A percentile compares a stretch with the other conserved stretches of the same genome.
Conservation (phyloP, 37 sponge, comb jelly and placozoan genomes). For the Oscarella lobularis region DNA sequence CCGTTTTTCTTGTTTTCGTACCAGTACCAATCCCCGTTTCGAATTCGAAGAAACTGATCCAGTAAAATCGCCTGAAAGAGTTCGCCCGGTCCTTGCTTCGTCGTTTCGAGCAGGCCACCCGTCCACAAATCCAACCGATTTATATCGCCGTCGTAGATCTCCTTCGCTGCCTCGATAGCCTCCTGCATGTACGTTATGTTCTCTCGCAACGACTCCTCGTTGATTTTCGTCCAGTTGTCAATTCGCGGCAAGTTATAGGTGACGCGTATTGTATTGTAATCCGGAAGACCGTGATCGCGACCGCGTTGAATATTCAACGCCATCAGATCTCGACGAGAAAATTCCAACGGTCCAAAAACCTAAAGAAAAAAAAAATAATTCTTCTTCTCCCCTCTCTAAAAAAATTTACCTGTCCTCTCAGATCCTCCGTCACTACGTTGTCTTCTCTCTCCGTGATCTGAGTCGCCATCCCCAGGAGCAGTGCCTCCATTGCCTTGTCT, state of each 20-base stretch:
- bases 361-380: background rate
- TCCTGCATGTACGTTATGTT: too few species aligned
- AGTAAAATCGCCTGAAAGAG: constrained; percentile 68
- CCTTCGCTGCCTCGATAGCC: background rate
- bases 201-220: constrained; percentile 8
- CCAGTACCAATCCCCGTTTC: constrained; percentile 94
- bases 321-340: constrained; percentile 81
- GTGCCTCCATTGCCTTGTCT: constrained; percentile 29
- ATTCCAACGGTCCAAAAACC: constrained; percentile 84
- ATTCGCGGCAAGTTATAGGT: constrained; percentile 44
- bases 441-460: constrained; percentile 77
- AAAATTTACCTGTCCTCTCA: constrained; percentile 42
- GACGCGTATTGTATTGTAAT: constrained; percentile 67
- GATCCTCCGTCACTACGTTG: constrained; percentile 75
- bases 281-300: constrained; percentile 88
- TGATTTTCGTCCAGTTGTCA: constrained; percentile 45
- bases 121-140: constrained; percentile 57
- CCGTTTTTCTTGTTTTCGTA: constrained; percentile 56
- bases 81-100: constrained; percentile 69
- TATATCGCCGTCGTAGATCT: background rate
- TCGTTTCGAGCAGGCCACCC: constrained; percentile 76
- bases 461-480: constrained; percentile 76
- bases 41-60: constrained; percentile 88
- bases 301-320: constrained; percentile 89
- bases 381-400: background rate